Conservation (phyloP, 2,113 vertebrate genomes). For the Larimichthys polyactis region DNA sequence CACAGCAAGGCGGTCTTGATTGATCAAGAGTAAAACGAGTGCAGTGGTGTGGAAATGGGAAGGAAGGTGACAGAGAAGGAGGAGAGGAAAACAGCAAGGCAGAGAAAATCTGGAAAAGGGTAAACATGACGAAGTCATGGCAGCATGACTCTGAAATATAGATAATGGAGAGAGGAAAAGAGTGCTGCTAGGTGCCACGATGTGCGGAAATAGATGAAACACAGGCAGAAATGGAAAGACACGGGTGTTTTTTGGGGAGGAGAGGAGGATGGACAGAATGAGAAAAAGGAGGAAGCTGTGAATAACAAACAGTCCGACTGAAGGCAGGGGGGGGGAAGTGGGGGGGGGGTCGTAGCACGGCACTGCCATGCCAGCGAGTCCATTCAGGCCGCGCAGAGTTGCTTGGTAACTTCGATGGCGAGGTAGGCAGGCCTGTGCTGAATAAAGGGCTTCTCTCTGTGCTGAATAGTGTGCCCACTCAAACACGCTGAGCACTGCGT, state of each 20-base stretch:
- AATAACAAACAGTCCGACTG: constrained; percentile 61
- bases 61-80: constrained; percentile 8
- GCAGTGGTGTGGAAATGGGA: constrained; percentile 22
- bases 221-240: constrained; percentile 2
- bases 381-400: constrained; percentile 75
- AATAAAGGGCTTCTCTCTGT: constrained; percentile 81
- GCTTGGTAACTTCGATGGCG: constrained; percentile 78
- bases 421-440: constrained; percentile 73
- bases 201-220: not conserved
- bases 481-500: constrained; percentile 80
- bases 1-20: not conserved
- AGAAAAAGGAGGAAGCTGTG: constrained; percentile 67
- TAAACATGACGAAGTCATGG: not conserved
- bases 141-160: not conserved
- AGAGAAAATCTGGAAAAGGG: not conserved
- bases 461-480: constrained; percentile 79
- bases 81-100: not conserved
- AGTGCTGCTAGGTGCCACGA: not conserved
- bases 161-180: not conserved
- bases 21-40: constrained; percentile 25
- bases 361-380: constrained; percentile 66
- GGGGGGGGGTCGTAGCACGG: not conserved
- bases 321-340: not conserved
- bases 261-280: constrained; percentile 58
- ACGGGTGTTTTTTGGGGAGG: constrained; percentile 1